Base-by-base conservation (phyloP, 2,888 invertebrate genomes). In the Lasioglossum villosulum region DNA sequence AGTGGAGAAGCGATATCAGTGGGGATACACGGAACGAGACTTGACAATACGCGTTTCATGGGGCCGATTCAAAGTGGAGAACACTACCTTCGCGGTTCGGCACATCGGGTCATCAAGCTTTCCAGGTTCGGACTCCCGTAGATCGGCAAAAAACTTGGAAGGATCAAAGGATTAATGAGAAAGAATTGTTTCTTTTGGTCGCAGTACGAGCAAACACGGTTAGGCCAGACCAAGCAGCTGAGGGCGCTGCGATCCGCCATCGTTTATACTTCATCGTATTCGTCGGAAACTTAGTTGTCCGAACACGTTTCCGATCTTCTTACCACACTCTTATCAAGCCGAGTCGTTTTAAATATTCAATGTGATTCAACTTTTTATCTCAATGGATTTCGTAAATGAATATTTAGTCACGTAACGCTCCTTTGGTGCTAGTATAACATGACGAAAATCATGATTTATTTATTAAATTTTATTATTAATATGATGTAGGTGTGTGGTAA, bases 181-280 rank as follows among this genome's bases (percentile, higher is more conserved):
- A 84, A 89, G 84, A 86, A 84, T 88, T 86, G 86, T 88, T 86
- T 86, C 72, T 59, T 80, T 79, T 80, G 78, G 72, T 86, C 90
- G 78, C 75, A 82, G 80, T 75, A 86, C 86, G 83, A 86, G 87
- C 89, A 75, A 89, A 88, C 90, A 90, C 89, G 90, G 89, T 90
- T 90, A 90, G 90, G 89, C 90, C 90, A 89, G 86, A 30, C 83
- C 75, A 68, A 72, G 82, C 82, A 80, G 86, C 85, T 83, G 90
- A 82, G 82, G 85, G 90, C 86, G 83, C 82, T 82, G 75, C 74
- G 12, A 66, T 75, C 70, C 48, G 34, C 42, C 79, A 76, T 76
- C 71, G 78, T 37, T 82, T 75, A 76, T 37, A 66, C 45, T 86
- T 71, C 63, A 27, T 56, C 73, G 37, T 19, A 76, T 4, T 56